A percentile compares a stretch with the other conserved stretches of the same genome.
Evolutionary conservation across 2,113 vertebrate species (phyloP).

Genomic region (Pachyramphus minor): DNA sequence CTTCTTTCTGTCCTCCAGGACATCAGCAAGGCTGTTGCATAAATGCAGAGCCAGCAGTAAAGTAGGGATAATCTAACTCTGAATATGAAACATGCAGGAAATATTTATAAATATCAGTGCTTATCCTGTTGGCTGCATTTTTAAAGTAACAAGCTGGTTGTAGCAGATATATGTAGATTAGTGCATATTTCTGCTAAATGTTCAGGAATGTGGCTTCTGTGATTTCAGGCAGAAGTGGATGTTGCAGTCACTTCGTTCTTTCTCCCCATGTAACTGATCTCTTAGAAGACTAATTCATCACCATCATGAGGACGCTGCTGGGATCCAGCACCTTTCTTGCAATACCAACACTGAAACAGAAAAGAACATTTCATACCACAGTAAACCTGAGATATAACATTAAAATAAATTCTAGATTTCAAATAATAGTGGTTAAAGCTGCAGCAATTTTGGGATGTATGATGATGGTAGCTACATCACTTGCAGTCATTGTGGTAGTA

Average conservation of each 20-base stretch:
- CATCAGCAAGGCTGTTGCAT: not conserved
- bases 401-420: not conserved
- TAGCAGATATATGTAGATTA: not conserved
- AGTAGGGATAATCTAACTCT: not conserved
- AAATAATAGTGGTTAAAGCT: not conserved
- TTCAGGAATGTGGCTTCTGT: not conserved
- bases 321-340: not conserved
- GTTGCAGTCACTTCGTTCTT: not conserved
- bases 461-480: not conserved
- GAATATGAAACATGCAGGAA: not conserved
- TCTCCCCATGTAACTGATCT: not conserved
- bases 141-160: not conserved
- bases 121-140: not conserved
- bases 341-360: not conserved
- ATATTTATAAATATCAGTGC: not conserved
- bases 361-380: not conserved
- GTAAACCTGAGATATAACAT: not conserved
- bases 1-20: not conserved
- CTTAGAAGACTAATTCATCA: not conserved
- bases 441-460: not conserved
- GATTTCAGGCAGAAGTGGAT: not conserved
- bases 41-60: not conserved
- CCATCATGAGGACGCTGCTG: not conserved
- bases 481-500: not conserved
- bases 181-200: not conserved